Conservation (phyloP, 2,113 vertebrate species). For the Mustela lutreola region DNA sequence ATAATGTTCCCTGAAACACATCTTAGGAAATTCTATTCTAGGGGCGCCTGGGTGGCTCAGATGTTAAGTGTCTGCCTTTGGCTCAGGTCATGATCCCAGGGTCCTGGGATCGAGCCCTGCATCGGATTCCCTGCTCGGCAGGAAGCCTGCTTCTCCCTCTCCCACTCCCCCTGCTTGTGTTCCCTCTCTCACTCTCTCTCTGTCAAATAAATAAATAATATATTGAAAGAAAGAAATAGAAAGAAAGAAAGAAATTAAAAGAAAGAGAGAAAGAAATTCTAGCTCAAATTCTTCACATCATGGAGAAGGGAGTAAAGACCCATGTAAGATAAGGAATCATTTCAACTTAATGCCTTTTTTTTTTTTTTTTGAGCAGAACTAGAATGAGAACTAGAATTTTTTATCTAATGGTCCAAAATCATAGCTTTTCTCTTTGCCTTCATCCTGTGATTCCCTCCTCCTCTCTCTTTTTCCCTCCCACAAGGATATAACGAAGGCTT, state of each 20-base stretch:
- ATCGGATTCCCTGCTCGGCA: fast-evolving
- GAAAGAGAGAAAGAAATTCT: neutral
- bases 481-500: neutral
- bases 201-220: neutral
- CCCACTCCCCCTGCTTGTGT: neutral
- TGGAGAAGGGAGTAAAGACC: neutral
- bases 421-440: neutral
- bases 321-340: neutral
- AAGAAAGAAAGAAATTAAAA: neutral
- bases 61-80: neutral
- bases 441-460: neutral
- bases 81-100: neutral
- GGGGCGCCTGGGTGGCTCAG: too few species aligned
- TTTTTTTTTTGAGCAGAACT: neutral
- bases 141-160: neutral
- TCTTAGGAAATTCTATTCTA: neutral
- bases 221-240: too few species aligned
- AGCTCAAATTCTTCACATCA: neutral
- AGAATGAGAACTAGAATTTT: neutral
- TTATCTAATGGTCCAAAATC: neutral
- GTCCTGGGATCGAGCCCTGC: neutral
- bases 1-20: neutral
- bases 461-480: neutral
- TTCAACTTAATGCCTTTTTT: neutral
- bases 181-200: neutral